Conservation (phyloP, 2,113 vertebrate genomes). For the Sphyrna mokarran region DNA sequence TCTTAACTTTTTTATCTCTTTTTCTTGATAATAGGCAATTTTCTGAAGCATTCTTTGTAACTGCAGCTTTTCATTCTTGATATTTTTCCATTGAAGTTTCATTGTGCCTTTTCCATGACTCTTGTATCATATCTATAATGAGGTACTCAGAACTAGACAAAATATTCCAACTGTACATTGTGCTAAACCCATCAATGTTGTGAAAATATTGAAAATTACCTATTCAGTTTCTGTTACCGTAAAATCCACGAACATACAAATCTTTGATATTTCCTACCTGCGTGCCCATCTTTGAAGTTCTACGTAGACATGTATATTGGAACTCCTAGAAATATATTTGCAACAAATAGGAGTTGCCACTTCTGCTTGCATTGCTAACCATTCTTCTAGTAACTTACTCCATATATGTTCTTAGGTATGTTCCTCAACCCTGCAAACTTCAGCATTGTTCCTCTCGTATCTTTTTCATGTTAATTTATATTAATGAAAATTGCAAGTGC, state of each 20-base stretch:
- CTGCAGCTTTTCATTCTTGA: not conserved
- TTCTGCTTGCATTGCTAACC: not conserved
- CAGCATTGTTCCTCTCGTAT: not conserved
- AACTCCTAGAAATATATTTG: not conserved
- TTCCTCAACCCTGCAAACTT: not conserved
- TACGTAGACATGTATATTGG: not conserved
- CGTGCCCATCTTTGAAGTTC: not conserved
- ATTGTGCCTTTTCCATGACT: not conserved
- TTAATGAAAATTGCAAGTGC: not conserved
- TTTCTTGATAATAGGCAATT: not conserved
- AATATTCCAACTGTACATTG: not conserved
- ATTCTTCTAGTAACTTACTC: not conserved
- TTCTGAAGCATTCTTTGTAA: not conserved
- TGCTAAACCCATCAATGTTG: no score
- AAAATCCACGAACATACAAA: not conserved
- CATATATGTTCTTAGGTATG: not conserved
- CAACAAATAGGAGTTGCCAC: not conserved
- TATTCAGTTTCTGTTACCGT: not conserved
- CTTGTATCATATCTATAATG: not conserved
- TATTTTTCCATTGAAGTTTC: not conserved
- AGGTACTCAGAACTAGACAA: not conserved
- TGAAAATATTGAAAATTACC: not conserved
- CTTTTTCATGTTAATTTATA: not conserved
- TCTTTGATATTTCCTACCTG: not conserved
- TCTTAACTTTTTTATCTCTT: not conserved